Conservation (phyloP, 1,140 invertebrate genomes). For the Aethina tumida region DNA sequence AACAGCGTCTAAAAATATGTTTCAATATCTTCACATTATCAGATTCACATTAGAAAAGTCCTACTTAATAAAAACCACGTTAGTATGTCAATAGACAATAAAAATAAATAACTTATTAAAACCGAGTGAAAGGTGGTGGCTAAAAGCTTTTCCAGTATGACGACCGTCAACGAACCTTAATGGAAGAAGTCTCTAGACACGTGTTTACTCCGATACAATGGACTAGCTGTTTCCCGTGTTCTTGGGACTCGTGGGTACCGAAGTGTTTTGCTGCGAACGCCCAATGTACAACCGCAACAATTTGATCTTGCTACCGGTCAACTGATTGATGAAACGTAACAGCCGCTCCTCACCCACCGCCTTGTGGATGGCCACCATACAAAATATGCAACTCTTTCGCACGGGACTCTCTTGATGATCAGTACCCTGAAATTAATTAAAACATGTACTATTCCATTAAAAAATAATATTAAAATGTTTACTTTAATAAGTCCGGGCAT, state of each 20-base stretch:
- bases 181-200: background rate
- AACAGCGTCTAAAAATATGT: too few species aligned
- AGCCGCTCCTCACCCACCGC: slow-evolving; percentile 75
- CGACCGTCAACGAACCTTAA: background rate
- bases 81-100: too few species aligned
- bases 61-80: too few species aligned
- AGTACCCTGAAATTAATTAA: slow-evolving; percentile 57
- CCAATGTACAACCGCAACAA: slow-evolving; percentile 31
- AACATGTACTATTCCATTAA: slow-evolving; percentile 10
- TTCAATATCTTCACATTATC: too few species aligned
- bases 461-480: slow-evolving; percentile 19
- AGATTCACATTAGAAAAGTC: too few species aligned
- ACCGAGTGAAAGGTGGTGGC: too few species aligned
- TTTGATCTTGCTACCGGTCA: slow-evolving; percentile 71
- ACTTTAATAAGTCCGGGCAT: slow-evolving; percentile 85
- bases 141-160: background rate
- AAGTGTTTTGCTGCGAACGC: slow-evolving; percentile 21
- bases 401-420: slow-evolving; percentile 81
- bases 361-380: slow-evolving; percentile 85
- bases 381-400: slow-evolving; percentile 88
- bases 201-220: slow-evolving; percentile 7
- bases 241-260: slow-evolving; percentile 24
- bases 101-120: slow-evolving; percentile 2
- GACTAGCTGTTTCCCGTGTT: slow-evolving; percentile 20
- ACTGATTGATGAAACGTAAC: slow-evolving; percentile 61